Evolutionary conservation across 37 sponge, comb jelly and placozoan genomes (phyloP).

Genomic region (Axinella damicornis): DNA sequence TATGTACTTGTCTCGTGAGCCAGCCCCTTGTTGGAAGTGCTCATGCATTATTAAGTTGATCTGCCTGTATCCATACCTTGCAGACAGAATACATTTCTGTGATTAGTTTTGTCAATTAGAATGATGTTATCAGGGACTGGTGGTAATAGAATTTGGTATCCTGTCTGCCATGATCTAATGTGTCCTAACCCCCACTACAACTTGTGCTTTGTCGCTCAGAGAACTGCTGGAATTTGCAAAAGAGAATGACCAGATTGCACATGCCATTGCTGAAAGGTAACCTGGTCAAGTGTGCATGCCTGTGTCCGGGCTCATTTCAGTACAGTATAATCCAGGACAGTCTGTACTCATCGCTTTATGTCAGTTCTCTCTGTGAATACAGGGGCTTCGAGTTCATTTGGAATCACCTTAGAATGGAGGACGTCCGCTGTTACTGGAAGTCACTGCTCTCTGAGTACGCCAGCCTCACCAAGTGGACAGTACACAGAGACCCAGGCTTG

Average conservation of each 20-base stretch:
- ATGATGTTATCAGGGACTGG: too few species aligned
- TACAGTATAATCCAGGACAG: too few species aligned
- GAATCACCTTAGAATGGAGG: constrained; percentile 70
- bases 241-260: constrained; percentile 75
- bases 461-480: constrained; percentile 66
- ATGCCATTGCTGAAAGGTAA: constrained; percentile 82
- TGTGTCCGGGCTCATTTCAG: too few species aligned
- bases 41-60: too few species aligned
- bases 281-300: not conserved
- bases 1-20: too few species aligned
- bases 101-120: too few species aligned
- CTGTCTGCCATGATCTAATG: too few species aligned
- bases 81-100: too few species aligned
- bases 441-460: constrained; percentile 62
- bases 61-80: too few species aligned
- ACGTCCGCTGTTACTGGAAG: constrained; percentile 81
- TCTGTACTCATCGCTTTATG: not conserved
- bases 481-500: not conserved
- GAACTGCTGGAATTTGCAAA: constrained; percentile 75
- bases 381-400: constrained; percentile 84
- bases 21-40: too few species aligned
- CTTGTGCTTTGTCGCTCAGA: constrained; percentile 11
- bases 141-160: too few species aligned
- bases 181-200: too few species aligned
- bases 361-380: not conserved